These are phyloP conservation scores for Boulengeromyrus knoepffleri DNA, from an alignment of 2,113 vertebrate genomes.

Conservation along the genomic window DNA sequence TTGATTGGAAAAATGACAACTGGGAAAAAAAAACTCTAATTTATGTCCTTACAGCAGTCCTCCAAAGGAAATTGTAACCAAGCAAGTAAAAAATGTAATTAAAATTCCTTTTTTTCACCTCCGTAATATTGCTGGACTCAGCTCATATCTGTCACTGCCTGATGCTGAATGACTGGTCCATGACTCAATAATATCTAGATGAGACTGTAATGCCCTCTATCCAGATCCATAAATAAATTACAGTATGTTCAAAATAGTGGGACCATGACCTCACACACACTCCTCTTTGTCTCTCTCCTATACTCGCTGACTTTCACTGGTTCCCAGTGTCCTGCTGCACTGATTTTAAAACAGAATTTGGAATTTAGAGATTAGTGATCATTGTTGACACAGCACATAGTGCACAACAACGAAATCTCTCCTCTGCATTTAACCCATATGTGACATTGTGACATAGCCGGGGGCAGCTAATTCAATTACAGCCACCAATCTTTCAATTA, in stretches of 20 bases:
- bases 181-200: neutral
- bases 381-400: no score
- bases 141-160: neutral
- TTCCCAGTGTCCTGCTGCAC: neutral
- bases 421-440: no score
- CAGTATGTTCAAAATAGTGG: neutral
- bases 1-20: neutral
- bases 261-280: neutral
- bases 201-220: neutral
- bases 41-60: neutral
- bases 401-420: no score
- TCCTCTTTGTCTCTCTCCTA: neutral
- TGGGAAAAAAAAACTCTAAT: neutral
- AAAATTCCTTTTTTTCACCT: neutral
- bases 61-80: neutral
- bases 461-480: no score
- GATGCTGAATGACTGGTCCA: neutral
- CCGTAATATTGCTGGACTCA: neutral
- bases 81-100: neutral
- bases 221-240: neutral
- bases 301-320: neutral
- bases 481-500: no score
- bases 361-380: no score
- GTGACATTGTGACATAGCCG: no score
- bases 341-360: no score